Conservation (phyloP, 2,113 vertebrate genomes). For the Callaeas wilsoni region DNA sequence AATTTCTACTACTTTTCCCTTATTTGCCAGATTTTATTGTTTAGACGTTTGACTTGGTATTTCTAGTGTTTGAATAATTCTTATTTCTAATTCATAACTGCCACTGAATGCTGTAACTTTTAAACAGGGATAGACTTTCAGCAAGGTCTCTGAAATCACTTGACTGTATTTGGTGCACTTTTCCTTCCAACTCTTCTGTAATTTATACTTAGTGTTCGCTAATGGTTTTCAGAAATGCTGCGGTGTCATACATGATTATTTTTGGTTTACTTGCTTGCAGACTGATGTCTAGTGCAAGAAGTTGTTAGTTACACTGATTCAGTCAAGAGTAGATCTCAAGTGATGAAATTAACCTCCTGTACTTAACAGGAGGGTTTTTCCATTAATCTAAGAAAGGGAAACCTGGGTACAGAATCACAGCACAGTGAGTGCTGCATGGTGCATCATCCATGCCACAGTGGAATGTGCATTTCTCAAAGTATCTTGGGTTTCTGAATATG, state of each 20-base stretch:
- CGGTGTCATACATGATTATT: not conserved
- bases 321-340: not conserved
- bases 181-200: not conserved
- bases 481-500: not conserved
- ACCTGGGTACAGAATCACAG: not conserved
- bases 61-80: not conserved
- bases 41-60: not conserved
- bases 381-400: not conserved
- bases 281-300: not conserved
- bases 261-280: not conserved
- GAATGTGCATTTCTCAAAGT: not conserved
- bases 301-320: not conserved
- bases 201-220: accelerated
- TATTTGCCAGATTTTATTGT: not conserved
- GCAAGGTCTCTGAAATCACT: not conserved
- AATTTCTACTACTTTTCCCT: not conserved
- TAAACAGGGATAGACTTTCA: not conserved
- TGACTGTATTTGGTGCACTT: not conserved
- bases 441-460: not conserved
- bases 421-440: not conserved
- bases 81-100: not conserved
- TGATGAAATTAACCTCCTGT: not conserved
- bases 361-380: not conserved
- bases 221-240: not conserved
- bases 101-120: not conserved